Percentiles rank a stretch among this genome's conserved stretches.
phyloP scores from a whole-genome alignment of 2,113 vertebrate genomes.

The Pedetes capensis region DNA sequence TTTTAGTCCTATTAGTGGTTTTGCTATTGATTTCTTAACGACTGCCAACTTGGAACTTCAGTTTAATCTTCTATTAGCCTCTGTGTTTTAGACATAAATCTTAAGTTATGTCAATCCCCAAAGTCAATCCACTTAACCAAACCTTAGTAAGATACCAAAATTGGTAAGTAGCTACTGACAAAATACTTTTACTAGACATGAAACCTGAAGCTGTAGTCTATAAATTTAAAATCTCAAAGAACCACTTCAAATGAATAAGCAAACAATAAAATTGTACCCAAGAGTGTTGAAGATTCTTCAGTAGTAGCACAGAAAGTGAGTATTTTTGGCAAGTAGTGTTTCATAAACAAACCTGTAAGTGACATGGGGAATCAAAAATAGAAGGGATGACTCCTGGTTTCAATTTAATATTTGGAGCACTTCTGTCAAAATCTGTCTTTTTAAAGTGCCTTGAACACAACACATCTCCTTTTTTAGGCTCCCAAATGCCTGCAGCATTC shows the following conservation, averaged over 20 bases:
- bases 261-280: background rate
- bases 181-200: background rate
- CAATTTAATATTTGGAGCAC: constrained; percentile 74
- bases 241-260: background rate
- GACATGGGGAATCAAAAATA: constrained; percentile 71
- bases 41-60: background rate
- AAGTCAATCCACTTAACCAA: background rate
- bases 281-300: background rate
- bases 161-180: background rate
- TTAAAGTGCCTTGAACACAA: constrained; percentile 77
- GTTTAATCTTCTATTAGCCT: constrained; percentile 16
- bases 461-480: constrained; percentile 78
- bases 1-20: background rate
- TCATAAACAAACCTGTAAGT: constrained; percentile 68
- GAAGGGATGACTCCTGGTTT: constrained; percentile 76
- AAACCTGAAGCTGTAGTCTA: background rate
- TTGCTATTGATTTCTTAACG: background rate
- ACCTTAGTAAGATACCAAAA: background rate
- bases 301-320: background rate
- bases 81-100: constrained; percentile 1
- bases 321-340: background rate
- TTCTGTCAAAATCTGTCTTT: constrained; percentile 78
- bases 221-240: background rate
- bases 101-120: background rate
- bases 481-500: constrained; percentile 72